Percentiles rank a stretch among this genome's conserved stretches.
Conservation (phyloP, 2,888 invertebrate species). For the Acrobasis suavella region DNA sequence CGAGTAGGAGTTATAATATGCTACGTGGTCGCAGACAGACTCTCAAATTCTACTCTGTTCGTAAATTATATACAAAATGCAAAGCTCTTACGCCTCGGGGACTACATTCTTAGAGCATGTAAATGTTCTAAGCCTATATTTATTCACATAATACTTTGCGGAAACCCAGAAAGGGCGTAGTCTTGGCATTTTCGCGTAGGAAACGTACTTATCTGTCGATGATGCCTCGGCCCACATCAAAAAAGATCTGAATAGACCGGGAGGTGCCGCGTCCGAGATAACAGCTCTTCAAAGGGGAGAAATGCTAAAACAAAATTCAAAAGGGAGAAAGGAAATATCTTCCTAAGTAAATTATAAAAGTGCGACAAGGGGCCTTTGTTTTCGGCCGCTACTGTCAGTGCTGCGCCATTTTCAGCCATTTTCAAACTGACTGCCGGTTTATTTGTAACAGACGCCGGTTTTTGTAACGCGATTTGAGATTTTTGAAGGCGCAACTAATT, state of each 20-base stretch:
- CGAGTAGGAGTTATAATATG: no score
- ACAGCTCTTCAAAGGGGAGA: constrained; percentile 66
- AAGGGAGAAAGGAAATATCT: constrained; percentile 62
- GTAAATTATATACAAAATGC: no score
- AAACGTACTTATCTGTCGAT: constrained; percentile 29
- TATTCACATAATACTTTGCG: neutral
- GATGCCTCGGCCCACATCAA: constrained; percentile 26
- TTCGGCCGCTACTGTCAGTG: constrained; percentile 26
- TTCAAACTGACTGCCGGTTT: constrained; percentile 10
- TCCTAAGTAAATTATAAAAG: constrained; percentile 58
- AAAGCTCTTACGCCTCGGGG: no score
- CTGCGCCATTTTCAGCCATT: constrained; percentile 19
- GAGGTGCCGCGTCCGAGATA: constrained; percentile 62
- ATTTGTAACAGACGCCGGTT: constrained; percentile 15
- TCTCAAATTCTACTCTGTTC: no score
- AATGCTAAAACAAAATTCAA: constrained; percentile 69
- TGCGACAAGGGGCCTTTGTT: constrained; percentile 32
- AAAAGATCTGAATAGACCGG: constrained; percentile 25
- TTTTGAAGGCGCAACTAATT: no score
- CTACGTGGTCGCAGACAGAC: no score
- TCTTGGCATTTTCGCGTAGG: constrained; percentile 13
- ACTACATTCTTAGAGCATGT: no score
- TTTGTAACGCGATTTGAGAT: neutral
- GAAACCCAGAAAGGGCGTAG: constrained; percentile 9
- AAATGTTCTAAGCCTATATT: neutral